Evolutionary conservation across 2,888 invertebrate species (phyloP).

Genomic region (Blera fallax): DNA sequence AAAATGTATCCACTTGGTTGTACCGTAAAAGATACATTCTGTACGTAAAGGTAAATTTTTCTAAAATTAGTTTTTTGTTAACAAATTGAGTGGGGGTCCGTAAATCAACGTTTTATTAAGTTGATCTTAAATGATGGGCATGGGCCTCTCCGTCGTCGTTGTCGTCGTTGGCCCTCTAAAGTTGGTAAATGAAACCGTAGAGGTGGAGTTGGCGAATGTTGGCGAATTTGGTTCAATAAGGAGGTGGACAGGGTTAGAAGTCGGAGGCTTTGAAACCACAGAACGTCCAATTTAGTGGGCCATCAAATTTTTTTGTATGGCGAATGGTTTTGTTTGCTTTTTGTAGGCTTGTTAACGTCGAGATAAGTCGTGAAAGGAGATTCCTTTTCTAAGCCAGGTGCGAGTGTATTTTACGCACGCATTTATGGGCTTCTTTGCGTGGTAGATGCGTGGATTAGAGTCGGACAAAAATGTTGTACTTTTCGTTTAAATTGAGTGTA

Average conservation of each 20-base stretch:
- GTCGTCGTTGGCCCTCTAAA: background rate
- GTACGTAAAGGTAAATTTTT: conserved; percentile 11
- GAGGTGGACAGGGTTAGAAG: conserved; percentile 5
- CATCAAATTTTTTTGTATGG: background rate
- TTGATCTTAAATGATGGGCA: conserved; percentile 53
- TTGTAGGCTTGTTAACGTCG: too few relatives aligned
- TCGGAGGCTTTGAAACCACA: background rate
- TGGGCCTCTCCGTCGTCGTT: too few relatives aligned
- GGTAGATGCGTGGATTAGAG: too few relatives aligned
- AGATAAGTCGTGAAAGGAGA: too few relatives aligned
- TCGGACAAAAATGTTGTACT: too few relatives aligned
- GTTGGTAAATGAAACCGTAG: background rate
- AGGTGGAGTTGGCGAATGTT: background rate
- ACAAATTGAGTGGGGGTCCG: conserved; percentile 66
- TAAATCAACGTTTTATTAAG: conserved; percentile 67
- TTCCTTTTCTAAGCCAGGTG: too few relatives aligned
- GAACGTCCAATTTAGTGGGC: background rate
- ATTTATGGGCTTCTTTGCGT: too few relatives aligned
- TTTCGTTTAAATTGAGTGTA: too few relatives aligned
- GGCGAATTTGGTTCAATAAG: conserved; percentile 4
- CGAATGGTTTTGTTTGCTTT: too few relatives aligned
- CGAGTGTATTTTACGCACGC: too few relatives aligned
- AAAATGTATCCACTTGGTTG: conserved; percentile 46
- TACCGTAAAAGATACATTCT: background rate
- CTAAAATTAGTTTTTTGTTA: conserved; percentile 55